A percentile compares a stretch with the other conserved stretches of the same genome.
Conservation (phyloP, 1,140 invertebrate species). For the Gryon sp. region DNA sequence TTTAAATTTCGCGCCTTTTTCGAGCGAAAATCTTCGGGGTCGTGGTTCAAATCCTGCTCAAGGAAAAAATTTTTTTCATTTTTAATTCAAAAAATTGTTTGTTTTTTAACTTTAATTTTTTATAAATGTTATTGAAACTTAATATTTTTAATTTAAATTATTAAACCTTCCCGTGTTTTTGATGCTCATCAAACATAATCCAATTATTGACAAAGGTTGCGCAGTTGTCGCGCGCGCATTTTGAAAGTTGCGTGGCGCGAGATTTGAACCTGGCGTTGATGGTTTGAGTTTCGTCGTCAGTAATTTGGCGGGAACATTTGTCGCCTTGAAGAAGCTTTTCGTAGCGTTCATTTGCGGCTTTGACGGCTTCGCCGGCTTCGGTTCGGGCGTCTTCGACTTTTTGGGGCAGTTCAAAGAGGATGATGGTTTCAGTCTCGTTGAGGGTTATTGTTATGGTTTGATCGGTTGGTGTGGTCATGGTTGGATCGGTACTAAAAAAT, state of each 20-base stretch:
- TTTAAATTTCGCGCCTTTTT: slow-evolving; percentile 50
- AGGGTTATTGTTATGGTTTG: slow-evolving; percentile 82
- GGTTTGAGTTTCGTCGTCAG: slow-evolving; percentile 85
- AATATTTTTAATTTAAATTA: neutral
- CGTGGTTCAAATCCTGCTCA: too few species aligned
- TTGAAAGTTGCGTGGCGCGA: slow-evolving; percentile 81
- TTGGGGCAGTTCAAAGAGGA: slow-evolving; percentile 83
- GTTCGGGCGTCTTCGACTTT: slow-evolving; percentile 82
- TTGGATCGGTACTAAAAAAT: neutral
- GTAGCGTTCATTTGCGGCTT: slow-evolving; percentile 84
- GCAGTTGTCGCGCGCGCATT: slow-evolving; percentile 80
- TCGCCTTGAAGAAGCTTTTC: slow-evolving; percentile 82
- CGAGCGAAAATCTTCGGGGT: neutral
- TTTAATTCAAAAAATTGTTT: too few species aligned
- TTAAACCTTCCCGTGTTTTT: neutral
- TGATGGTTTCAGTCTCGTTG: slow-evolving; percentile 83
- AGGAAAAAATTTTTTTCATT: too few species aligned
- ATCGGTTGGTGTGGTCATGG: slow-evolving; percentile 58
- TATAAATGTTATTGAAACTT: slow-evolving; percentile 6
- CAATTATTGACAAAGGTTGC: slow-evolving; percentile 85
- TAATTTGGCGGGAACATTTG: slow-evolving; percentile 82
- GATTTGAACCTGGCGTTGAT: slow-evolving; percentile 81
- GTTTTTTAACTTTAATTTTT: too few species aligned
- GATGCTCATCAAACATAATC: slow-evolving; percentile 84
- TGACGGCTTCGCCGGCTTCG: slow-evolving; percentile 79